Base-by-base conservation (phyloP, 1,140 invertebrate species). In the Philaenus spumarius region DNA sequence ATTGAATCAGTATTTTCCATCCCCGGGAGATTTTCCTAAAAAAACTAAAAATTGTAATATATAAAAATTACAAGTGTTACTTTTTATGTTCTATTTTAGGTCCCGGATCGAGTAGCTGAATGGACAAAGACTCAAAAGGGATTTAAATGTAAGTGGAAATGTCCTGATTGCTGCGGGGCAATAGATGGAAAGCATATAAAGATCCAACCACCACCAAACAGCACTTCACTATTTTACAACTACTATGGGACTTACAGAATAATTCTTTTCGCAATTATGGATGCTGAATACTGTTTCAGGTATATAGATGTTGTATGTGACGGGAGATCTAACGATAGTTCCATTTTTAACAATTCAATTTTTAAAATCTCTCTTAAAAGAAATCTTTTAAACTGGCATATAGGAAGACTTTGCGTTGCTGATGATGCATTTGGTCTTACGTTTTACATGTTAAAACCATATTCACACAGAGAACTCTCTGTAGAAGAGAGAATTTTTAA, bases 341-440 rank as follows among this genome's bases (percentile, higher is more conserved):
- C 42, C 42, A 45, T 45, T 45, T 45, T 15, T 19, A 45, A 45
- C 42, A 45, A 45, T 45, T 45, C 42, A 12, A 45, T 19, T 45
- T 45, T 45, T 12, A 17, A 24, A 9, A 48, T 45, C 23, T 37
- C 37, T 35, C 14, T 62, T 5, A 15, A 59, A 20, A 17, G 57
- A 37, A 59, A 63, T 45, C 42, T 57, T 39, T 40, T 67, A 46
- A 60, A 66, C 58, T 62, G 72, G 43, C 71, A 71, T 54, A 30
- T 61, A 34, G 59, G 62, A 50, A 30, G 52, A 42, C 59, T 72
- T 20, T 68, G 80, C 64, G 64, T 79, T 22, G 77, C 67, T 12
- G 75, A 79, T 67, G 73, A 76, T 48, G 74, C 73, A 39, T 81
- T 80, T 66, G 62, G 74, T 26, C 50, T 78, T 30, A 60, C 59